Base-by-base conservation (phyloP, 2,888 invertebrate genomes). In the Invenusta paracnida region DNA sequence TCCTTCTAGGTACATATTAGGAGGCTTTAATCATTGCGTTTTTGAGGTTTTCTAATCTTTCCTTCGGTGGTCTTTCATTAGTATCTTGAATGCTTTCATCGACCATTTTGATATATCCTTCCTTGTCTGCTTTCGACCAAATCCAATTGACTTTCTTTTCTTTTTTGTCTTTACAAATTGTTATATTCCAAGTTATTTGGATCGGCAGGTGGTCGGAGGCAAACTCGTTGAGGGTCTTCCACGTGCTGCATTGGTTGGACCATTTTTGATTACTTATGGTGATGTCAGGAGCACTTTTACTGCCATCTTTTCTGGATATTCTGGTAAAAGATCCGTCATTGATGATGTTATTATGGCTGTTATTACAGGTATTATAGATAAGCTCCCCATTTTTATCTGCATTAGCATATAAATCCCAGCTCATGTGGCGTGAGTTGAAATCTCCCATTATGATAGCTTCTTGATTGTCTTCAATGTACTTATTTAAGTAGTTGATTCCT, bases 91-190 rank as follows among this genome's bases (percentile, higher is more conserved):
- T 5, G 11, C 5, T 5, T 13, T 73, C 25, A 73, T 73, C 73
- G 5, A 73, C 73, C 73, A 73, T 5, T 73, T 73, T 23, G 73
- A 2, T 23, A 73, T 73, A 73, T 23, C 73, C 73, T 73, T 73
- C 25, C 73, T 73, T 73, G 73, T 73, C 25, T 23, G 73, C 73
- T 73, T 73, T 73, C 23, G 73, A n/a, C 73, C 25, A 73, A n/a
- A 73, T 73, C 73, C 73, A 73, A 23, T 73, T 73, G 73, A 73
- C 73, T 73, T 73, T 73, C n/a, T 25, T 91, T 97, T 96, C 85
- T 94, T 94, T 0, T 95, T 93, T 0, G 96, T 95, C 88, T 89
- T 89, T 2, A 90, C 89, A 17, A 85, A 28, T 79, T 79, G 2
- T n/a, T 17, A 11, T 48, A 48, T 48, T 48, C 48, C 48, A 48